Conservation (phyloP, 1,140 invertebrate species). For the Asobara japonica region DNA sequence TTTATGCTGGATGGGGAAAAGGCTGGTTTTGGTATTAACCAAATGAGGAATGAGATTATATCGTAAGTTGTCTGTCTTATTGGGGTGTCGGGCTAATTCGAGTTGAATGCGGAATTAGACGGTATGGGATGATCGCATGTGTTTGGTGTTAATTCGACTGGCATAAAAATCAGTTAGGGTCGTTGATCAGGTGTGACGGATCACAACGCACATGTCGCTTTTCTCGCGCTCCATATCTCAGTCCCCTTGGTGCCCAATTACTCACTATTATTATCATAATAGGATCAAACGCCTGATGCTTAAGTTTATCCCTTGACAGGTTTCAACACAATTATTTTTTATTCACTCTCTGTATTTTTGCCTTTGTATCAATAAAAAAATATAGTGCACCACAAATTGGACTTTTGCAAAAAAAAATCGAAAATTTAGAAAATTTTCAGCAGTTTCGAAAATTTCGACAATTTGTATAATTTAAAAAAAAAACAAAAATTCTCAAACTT, state of each 20-base stretch:
- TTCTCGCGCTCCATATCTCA: conserved; percentile 17
- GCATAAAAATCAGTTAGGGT: conserved; percentile 8
- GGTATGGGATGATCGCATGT: background rate
- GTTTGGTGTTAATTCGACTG: background rate
- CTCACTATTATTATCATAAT: conserved; percentile 37
- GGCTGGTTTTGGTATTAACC: no score
- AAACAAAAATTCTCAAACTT: no score
- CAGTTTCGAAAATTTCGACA: no score
- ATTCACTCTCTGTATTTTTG: background rate
- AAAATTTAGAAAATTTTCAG: no score
- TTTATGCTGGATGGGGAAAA: no score
- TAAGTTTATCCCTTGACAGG: conserved; percentile 18
- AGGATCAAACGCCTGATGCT: conserved; percentile 33
- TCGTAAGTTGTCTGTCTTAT: no score
- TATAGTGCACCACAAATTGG: no score
- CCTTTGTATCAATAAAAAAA: background rate
- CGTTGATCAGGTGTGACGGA: conserved; percentile 33
- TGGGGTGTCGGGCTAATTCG: background rate
- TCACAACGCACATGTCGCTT: conserved; percentile 33
- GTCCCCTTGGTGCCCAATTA: conserved; percentile 33
- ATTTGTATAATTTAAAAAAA: no score
- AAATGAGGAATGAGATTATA: no score
- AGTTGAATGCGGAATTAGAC: background rate
- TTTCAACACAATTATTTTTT: conserved; percentile 7
- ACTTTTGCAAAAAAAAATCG: no score